Evolutionary conservation across 2,888 invertebrate genomes (phyloP).

Genomic region (Drosophila borealis): DNA sequence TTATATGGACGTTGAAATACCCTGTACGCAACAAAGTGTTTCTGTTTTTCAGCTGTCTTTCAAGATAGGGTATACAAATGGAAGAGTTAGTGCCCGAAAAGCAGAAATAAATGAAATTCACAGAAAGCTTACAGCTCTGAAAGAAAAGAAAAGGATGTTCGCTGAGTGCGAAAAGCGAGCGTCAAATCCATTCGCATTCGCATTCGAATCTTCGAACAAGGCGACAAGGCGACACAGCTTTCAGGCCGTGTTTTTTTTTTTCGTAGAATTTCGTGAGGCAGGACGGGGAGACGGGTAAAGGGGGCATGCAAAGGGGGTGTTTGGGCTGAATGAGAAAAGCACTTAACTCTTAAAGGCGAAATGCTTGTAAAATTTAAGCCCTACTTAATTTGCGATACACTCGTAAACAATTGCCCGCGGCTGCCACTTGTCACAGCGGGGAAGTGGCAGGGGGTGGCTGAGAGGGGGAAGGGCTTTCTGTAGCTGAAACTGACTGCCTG

Average conservation of each 20-base stretch:
- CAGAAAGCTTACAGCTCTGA: background rate
- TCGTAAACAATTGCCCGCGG: constrained; percentile 78
- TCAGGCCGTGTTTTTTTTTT: background rate
- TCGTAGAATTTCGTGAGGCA: background rate
- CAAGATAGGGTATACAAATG: no score
- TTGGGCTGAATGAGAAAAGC: constrained; percentile 64
- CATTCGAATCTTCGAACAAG: constrained; percentile 4
- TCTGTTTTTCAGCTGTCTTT: no score
- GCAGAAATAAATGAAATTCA: background rate
- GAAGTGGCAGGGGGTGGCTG: background rate
- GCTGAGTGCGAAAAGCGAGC: background rate
- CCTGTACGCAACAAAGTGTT: no score
- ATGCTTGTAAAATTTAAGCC: constrained; percentile 80
- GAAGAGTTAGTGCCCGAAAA: background rate
- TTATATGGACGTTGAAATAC: no score
- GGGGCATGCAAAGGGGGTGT: background rate
- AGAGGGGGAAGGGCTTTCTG: background rate
- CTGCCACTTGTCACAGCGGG: constrained; percentile 48
- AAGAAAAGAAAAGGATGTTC: background rate
- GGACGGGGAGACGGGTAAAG: background rate
- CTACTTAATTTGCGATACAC: constrained; percentile 79
- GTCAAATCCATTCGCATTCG: background rate
- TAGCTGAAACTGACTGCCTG: constrained; percentile 10
- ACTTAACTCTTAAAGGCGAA: constrained; percentile 80
- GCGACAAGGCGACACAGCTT: constrained; percentile 22